phyloP scores from a whole-genome alignment of 2,888 invertebrate species.

The Sylvicola fuscatus region DNA sequence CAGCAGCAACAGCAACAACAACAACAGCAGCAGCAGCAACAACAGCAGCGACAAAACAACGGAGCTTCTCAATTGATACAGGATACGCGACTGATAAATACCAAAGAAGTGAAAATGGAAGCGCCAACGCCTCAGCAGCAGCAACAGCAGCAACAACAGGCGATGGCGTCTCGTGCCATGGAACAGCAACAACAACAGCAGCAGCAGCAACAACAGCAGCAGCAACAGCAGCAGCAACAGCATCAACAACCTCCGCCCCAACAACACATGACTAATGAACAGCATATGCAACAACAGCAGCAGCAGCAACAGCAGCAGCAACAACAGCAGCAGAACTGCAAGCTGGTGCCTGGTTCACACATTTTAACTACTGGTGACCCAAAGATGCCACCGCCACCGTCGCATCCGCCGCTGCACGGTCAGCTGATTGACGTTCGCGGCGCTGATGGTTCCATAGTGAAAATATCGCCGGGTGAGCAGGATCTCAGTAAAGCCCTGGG shows the following conservation, averaged over 20 bases:
- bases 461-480: slow-evolving; percentile 26
- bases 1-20: slow-evolving; percentile 11
- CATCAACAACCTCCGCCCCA: slow-evolving; percentile 34
- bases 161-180: slow-evolving; percentile 16
- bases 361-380: slow-evolving; percentile 5
- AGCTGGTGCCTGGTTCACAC: slow-evolving; percentile 11
- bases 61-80: slow-evolving; percentile 7
- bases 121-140: slow-evolving; percentile 12
- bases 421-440: slow-evolving; percentile 36
- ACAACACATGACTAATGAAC: slow-evolving; percentile 21
- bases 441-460: slow-evolving; percentile 48
- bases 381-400: slow-evolving; percentile 6
- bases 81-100: slow-evolving; percentile 5
- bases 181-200: slow-evolving; percentile 10
- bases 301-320: slow-evolving; percentile 7
- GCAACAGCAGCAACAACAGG: slow-evolving; percentile 23
- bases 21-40: slow-evolving; percentile 17
- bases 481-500: slow-evolving; percentile 36
- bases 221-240: slow-evolving; percentile 26
- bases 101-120: no score
- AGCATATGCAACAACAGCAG: no score
- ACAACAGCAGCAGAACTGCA: slow-evolving; percentile 14
- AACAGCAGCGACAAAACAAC: slow-evolving; percentile 14
- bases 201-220: slow-evolving; percentile 15
- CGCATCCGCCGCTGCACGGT: no score